Evolutionary conservation across 2,888 invertebrate genomes (phyloP), one percentile per base, ranked within the genome.

Genomic region (Phrixothrix hirtus): DNA sequence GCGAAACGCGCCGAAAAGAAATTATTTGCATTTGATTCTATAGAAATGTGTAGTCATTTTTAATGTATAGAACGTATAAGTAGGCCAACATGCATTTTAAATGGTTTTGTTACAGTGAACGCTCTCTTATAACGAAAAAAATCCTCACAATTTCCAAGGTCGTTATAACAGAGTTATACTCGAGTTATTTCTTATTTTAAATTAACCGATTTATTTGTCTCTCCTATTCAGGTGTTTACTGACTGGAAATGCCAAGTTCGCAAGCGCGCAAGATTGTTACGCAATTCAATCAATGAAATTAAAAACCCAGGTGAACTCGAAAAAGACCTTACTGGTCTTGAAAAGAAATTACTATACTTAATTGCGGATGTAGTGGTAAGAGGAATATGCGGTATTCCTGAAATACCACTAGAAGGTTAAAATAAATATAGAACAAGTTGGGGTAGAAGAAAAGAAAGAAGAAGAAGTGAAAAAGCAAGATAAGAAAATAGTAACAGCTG

Each of bases 191-290:
- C n/a, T n/a, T n/a, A n/a, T n/a, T n/a, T n/a, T n/a, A n/a, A n/a
- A n/a, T n/a, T n/a, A n/a, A n/a, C n/a, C n/a, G n/a, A n/a, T n/a
- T n/a, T n/a, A n/a, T n/a, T n/a, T n/a, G n/a, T n/a, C n/a, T n/a
- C n/a, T n/a, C n/a, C n/a, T n/a, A n/a, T 37, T 21, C 11, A 37
- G 37, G 11, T 30, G n/a, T 41, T 41, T 10, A 14, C 11, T 2
- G 27, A 41, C 11, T 41, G 41, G 44, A 35, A 44, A 36, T 3
- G 14, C 11, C 37, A 46, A 16, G 46, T 46, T 1, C 37, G 46
- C 2, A 38, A 37, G 39, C 26, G 46, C 5, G 27, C 43, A 36
- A 1, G 43, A 16, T 1, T 34, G 21, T 36, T 43, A 2, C 1
- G 11, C 17, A 43, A 36, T 15, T 2, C 1, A 6, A 1, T 2